Percentiles rank a stretch among this genome's conserved stretches.
phyloP scores from a whole-genome alignment of 2,888 invertebrate genomes.

The Zeuzera pyrina region DNA sequence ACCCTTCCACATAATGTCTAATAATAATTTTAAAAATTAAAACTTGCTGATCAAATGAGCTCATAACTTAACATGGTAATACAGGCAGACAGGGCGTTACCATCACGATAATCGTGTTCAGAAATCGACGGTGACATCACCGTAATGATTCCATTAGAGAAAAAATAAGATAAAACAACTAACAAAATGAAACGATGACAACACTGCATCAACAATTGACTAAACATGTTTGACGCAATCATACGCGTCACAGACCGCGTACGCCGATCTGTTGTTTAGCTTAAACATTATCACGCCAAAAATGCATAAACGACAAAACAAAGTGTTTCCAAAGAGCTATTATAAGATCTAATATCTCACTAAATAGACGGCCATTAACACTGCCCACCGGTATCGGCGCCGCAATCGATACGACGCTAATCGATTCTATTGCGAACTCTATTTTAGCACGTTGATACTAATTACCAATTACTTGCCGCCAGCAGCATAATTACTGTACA shows the following conservation, averaged over 20 bases:
- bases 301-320: slow-evolving; percentile 56
- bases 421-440: slow-evolving; percentile 40
- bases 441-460: slow-evolving; percentile 62
- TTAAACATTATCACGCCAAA: slow-evolving; percentile 47
- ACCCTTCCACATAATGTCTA: slow-evolving; percentile 42
- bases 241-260: slow-evolving; percentile 28
- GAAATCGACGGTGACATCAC: slow-evolving; percentile 57
- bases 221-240: slow-evolving; percentile 50
- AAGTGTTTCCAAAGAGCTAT: slow-evolving; percentile 47
- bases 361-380: slow-evolving; percentile 53
- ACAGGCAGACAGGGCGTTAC: slow-evolving; percentile 49
- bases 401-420: slow-evolving; percentile 52
- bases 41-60: slow-evolving; percentile 45
- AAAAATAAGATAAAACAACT: slow-evolving; percentile 44
- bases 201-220: slow-evolving; percentile 42
- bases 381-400: slow-evolving; percentile 45
- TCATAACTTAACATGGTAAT: slow-evolving; percentile 47
- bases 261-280: slow-evolving; percentile 31
- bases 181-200: slow-evolving; percentile 52
- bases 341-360: slow-evolving; percentile 48
- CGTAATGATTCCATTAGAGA: slow-evolving; percentile 42
- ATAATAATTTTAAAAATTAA: slow-evolving; percentile 43
- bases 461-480: slow-evolving; percentile 47
- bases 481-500: no score
- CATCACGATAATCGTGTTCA: slow-evolving; percentile 56